A percentile compares a stretch with the other conserved stretches of the same genome.
Evolutionary conservation across 92 coral and sea anemone genomes (phyloP).

Genomic region (Anthopleura xanthogrammica): DNA sequence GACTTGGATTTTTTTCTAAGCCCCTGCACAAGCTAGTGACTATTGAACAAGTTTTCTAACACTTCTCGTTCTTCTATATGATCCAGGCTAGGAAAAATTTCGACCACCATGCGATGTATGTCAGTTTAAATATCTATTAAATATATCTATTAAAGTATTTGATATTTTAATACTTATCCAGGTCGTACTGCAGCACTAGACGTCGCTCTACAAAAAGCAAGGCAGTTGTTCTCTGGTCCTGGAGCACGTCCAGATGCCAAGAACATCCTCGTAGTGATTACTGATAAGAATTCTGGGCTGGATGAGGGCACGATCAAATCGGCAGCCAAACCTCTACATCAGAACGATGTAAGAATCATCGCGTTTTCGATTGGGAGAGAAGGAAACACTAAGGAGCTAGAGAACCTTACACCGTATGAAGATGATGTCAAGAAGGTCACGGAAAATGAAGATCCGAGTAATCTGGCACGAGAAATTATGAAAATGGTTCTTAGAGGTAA

Average conservation of each 20-base stretch:
- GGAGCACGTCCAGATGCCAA: conserved; percentile 50
- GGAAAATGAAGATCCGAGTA: conserved; percentile 40
- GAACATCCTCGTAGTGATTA: conserved; percentile 65
- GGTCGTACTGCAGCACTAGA: conserved; percentile 59
- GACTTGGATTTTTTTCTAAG: no score
- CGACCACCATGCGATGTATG: no score
- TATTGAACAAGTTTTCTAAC: no score
- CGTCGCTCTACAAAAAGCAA: conserved; percentile 62
- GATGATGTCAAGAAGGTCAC: conserved; percentile 39
- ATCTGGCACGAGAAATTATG: conserved; percentile 51
- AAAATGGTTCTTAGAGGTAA: conserved; percentile 46
- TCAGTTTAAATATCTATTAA: background rate
- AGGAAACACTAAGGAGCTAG: conserved; percentile 41
- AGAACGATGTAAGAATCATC: conserved; percentile 45
- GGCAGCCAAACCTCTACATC: conserved; percentile 52
- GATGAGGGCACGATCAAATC: conserved; percentile 21
- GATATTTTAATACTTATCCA: conserved; percentile 14
- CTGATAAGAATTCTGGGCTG: conserved; percentile 54
- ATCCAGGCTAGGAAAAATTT: no score
- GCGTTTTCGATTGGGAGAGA: conserved; percentile 66
- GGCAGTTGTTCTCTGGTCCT: conserved; percentile 42
- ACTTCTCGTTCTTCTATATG: no score
- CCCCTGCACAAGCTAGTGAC: no score
- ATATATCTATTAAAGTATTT: background rate
- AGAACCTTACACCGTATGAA: conserved; percentile 20